phyloP scores from a whole-genome alignment of 2,888 invertebrate species.

The Trilocha varians region DNA sequence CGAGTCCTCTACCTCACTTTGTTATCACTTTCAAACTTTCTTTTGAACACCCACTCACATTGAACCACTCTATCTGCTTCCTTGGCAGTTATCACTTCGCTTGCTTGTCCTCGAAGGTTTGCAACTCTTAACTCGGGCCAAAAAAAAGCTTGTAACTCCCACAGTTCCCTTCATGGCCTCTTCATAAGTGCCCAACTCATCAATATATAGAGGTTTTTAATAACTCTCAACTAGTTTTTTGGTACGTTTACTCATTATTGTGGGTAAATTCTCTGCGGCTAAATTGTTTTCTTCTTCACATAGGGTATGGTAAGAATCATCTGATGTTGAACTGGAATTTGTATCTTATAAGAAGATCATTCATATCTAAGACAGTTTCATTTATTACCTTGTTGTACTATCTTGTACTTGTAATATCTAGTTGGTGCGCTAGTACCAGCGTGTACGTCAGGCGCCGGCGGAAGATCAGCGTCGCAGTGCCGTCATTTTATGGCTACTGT shows the following conservation, averaged over 20 bases:
- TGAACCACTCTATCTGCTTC: conserved; percentile 3
- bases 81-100: conserved; percentile 15
- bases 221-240: conserved; percentile 5
- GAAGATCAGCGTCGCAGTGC: too few relatives aligned
- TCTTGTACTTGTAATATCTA: too few relatives aligned
- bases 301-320: conserved; percentile 1
- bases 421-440: conserved; percentile 4
- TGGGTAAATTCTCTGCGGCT: background rate
- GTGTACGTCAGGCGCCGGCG: too few relatives aligned
- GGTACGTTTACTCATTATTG: background rate
- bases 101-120: conserved; percentile 13
- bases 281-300: conserved; percentile 2
- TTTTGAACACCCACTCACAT: conserved; percentile 5
- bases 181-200: background rate
- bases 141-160: conserved; percentile 10
- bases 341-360: background rate
- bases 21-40: conserved; percentile 5
- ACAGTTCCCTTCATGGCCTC: conserved; percentile 10
- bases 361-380: background rate
- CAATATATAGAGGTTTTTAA: conserved; percentile 2
- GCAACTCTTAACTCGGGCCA: conserved; percentile 13
- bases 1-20: conserved; percentile 7
- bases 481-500: too few relatives aligned
- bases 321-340: conserved; percentile 1
- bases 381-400: too few relatives aligned